Percentiles rank a stretch among this genome's conserved stretches.
Evolutionary conservation across 2,888 invertebrate genomes (phyloP).

Genomic region (Epicampocera succincta): DNA sequence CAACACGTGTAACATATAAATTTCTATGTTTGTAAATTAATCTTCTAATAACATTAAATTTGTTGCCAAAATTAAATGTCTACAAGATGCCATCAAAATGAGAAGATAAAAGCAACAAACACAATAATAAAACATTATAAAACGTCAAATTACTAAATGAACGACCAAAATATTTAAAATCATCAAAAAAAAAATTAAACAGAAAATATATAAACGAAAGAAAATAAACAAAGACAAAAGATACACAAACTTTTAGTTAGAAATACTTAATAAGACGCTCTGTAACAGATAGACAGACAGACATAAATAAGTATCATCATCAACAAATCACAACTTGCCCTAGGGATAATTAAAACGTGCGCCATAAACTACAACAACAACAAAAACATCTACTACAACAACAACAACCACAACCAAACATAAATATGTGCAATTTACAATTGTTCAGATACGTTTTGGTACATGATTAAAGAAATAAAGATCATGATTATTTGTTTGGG

Average conservation of each 20-base stretch:
- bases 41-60: constrained; percentile 68
- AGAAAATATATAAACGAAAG: not conserved
- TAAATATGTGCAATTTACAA: constrained; percentile 1
- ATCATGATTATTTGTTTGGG: constrained; percentile 15
- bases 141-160: constrained; percentile 63
- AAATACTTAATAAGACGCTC: not conserved
- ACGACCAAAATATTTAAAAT: constrained; percentile 42
- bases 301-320: constrained; percentile 46
- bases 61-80: constrained; percentile 66
- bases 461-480: constrained; percentile 4
- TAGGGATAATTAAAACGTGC: constrained; percentile 69
- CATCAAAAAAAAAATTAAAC: constrained; percentile 6
- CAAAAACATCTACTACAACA: constrained; percentile 3
- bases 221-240: constrained; percentile 13
- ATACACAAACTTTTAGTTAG: not conserved
- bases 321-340: constrained; percentile 67
- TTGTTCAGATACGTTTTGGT: constrained; percentile 23
- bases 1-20: constrained; percentile 35
- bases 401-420: constrained; percentile 10
- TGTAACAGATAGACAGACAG: constrained; percentile 2
- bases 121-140: constrained; percentile 54
- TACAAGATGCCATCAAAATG: constrained; percentile 62
- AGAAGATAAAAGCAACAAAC: constrained; percentile 36
- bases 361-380: constrained; percentile 46
- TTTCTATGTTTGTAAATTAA: constrained; percentile 65